These are phyloP conservation scores for Akabosia matsudoensis DNA, from an alignment of 1,140 invertebrate genomes.

Conservation along the genomic window DNA sequence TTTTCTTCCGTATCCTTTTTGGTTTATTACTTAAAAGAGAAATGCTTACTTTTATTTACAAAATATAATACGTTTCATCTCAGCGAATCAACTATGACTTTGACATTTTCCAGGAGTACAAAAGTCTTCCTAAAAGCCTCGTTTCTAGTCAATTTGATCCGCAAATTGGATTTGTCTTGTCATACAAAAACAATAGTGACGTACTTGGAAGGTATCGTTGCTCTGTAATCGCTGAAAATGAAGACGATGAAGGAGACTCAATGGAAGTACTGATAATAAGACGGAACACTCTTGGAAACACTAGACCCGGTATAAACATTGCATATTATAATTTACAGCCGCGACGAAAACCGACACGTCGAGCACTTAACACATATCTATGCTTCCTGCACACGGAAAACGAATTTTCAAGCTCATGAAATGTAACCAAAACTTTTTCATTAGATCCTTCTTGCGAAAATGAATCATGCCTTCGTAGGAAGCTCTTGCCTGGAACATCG, in stretches of 20 bases:
- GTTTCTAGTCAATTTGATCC: conserved; percentile 32
- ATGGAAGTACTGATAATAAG: neutral
- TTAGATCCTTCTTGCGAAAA: no score
- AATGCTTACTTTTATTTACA: conserved; percentile 18
- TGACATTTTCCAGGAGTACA: conserved; percentile 16
- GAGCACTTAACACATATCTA: neutral
- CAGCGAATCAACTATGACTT: neutral
- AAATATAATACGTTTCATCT: conserved; percentile 11
- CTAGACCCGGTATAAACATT: neutral
- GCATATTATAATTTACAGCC: neutral
- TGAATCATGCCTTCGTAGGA: neutral
- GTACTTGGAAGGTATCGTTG: conserved; percentile 33
- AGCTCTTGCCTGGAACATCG: conserved; percentile 10
- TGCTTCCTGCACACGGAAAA: neutral
- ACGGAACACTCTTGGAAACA: neutral
- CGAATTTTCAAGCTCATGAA: neutral
- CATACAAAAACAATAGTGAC: neutral
- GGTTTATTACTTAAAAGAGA: neutral
- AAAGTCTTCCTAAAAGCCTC: neutral
- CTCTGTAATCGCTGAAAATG: neutral
- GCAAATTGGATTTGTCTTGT: conserved; percentile 28
- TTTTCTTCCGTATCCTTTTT: neutral
- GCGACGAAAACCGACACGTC: neutral
- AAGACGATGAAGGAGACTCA: neutral
- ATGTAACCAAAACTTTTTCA: no score